A percentile compares a stretch with the other conserved stretches of the same genome.
phyloP scores from a whole-genome alignment of 2,888 invertebrate species.

The Diplazon laetatorius region DNA sequence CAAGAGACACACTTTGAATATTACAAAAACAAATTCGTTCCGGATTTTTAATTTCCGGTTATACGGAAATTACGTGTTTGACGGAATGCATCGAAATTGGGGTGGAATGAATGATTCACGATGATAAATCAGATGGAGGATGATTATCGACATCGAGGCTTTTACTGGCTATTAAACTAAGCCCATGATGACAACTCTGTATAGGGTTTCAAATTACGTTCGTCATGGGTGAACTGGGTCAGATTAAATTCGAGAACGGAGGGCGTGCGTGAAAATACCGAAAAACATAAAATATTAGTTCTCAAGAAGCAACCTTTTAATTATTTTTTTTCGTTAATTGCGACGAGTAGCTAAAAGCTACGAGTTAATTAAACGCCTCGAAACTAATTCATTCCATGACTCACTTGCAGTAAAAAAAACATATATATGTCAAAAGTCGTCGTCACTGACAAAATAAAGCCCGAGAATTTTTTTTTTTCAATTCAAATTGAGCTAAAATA shows the following conservation, averaged over 20 bases:
- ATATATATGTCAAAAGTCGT: not conserved
- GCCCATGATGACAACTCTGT: not conserved
- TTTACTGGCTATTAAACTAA: not conserved
- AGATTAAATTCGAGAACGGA: conserved; percentile 37
- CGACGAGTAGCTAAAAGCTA: conserved; percentile 1
- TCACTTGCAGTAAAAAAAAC: not conserved
- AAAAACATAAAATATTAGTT: conserved; percentile 18
- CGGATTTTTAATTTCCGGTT: too few relatives aligned
- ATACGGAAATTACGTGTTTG: too few relatives aligned
- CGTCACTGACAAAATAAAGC: too few relatives aligned
- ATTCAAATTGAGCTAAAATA: too few relatives aligned
- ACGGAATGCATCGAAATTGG: not conserved
- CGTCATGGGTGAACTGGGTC: conserved; percentile 26
- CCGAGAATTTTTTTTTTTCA: too few relatives aligned
- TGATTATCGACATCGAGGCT: not conserved
- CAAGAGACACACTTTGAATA: too few relatives aligned
- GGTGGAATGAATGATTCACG: not conserved
- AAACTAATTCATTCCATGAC: not conserved
- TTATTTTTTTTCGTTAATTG: conserved; percentile 43
- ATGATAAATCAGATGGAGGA: not conserved
- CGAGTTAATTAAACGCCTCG: too few relatives aligned
- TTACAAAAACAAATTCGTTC: too few relatives aligned
- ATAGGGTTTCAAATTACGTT: not conserved
- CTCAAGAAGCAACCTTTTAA: conserved; percentile 22
- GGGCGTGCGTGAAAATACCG: conserved; percentile 35